These are phyloP conservation scores for Nerophis ophidion DNA, from an alignment of 2,113 vertebrate genomes.

Conservation along the genomic window DNA sequence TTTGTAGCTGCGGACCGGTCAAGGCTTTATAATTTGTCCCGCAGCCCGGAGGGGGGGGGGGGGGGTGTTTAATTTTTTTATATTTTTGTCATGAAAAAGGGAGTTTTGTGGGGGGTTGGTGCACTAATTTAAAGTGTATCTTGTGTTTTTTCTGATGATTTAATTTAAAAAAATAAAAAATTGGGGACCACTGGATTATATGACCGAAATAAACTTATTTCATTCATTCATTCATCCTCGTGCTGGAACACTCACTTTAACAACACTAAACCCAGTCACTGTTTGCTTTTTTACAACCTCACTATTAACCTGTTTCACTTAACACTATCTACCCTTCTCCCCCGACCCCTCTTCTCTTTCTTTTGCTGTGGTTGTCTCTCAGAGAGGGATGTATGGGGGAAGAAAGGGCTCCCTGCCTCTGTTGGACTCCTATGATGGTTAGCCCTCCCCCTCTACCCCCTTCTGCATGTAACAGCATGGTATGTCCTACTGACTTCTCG, in stretches of 20 bases:
- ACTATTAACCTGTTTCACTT: slow-evolving; percentile 28
- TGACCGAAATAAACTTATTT: no score
- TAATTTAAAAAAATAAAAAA: no score
- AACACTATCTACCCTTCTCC: slow-evolving; percentile 35
- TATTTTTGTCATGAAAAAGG: no score
- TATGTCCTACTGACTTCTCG: slow-evolving; percentile 68
- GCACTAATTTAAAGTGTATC: no score
- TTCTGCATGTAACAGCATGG: slow-evolving; percentile 79
- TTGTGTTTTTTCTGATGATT: no score
- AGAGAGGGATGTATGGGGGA: slow-evolving; percentile 75
- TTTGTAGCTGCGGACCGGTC: no score
- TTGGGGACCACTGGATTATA: no score
- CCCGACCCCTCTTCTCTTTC: slow-evolving; percentile 31
- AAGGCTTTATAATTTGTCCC: no score
- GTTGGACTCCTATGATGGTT: slow-evolving; percentile 79
- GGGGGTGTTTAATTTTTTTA: no score
- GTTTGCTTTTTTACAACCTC: slow-evolving; percentile 14
- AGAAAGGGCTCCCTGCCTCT: slow-evolving; percentile 76
- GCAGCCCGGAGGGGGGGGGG: no score
- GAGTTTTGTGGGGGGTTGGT: no score
- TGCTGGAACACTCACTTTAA: slow-evolving; percentile 11
- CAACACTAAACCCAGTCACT: slow-evolving; percentile 33
- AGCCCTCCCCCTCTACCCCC: slow-evolving; percentile 61
- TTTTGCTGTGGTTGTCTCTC: slow-evolving; percentile 59
- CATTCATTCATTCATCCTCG: neutral